Evolutionary conservation across 2,797 vertebrate genomes (phyloP).

Genomic region (Anableps anableps): DNA sequence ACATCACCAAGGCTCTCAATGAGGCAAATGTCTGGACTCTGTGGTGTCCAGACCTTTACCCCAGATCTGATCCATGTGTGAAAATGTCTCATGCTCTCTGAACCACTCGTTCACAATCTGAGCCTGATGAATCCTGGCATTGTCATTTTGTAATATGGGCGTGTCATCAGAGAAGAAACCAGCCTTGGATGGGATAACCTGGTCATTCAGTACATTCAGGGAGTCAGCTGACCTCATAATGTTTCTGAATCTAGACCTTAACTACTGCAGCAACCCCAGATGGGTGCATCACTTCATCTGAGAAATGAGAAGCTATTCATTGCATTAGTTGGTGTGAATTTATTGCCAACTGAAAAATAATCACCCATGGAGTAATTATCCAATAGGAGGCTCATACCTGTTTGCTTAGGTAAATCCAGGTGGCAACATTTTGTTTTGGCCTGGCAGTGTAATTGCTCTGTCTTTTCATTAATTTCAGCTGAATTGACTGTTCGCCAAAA

Average conservation of each 20-base stretch:
- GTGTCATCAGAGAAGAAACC: neutral
- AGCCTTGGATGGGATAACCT: neutral
- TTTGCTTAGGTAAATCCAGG: too few species aligned
- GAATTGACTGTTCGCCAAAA: neutral
- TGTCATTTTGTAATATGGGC: neutral
- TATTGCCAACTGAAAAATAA: neutral
- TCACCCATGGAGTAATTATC: neutral
- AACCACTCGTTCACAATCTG: neutral
- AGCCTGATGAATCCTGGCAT: neutral
- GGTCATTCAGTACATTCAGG: neutral
- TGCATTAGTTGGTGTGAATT: neutral
- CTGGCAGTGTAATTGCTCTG: too few species aligned
- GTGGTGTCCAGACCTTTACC: too few species aligned
- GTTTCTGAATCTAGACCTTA: too few species aligned
- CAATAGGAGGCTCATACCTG: too few species aligned
- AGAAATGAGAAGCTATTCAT: neutral
- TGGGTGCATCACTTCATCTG: neutral
- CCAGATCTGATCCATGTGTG: neutral
- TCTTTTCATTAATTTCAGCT: neutral
- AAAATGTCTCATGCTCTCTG: neutral
- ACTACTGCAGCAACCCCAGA: neutral
- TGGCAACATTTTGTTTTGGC: neutral
- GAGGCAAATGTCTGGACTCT: neutral
- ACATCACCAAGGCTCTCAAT: neutral
- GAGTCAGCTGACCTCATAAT: neutral